These are phyloP conservation scores for Megastigmus dorsalis DNA, from an alignment of 2,888 invertebrate genomes.

Conservation along the genomic window DNA sequence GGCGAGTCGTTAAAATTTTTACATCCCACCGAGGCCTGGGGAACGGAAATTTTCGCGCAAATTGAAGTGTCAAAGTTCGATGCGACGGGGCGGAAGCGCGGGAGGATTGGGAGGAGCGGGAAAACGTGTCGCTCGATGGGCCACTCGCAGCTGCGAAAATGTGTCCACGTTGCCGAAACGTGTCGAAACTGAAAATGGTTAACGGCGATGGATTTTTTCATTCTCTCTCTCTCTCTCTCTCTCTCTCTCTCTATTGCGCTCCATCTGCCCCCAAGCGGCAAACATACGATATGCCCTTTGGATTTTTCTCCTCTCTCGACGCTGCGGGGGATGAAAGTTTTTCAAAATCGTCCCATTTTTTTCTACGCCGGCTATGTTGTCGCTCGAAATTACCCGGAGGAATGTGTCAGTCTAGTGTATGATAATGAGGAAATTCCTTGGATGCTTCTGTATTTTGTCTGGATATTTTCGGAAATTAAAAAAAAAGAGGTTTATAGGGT, in stretches of 20 bases:
- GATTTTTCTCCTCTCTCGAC: too few relatives aligned
- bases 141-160: not conserved
- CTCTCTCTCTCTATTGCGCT: too few relatives aligned
- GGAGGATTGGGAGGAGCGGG: too few relatives aligned
- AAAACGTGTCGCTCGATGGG: constrained; percentile 1
- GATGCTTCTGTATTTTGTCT: too few relatives aligned
- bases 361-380: not conserved
- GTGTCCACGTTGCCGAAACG: not conserved
- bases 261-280: too few relatives aligned
- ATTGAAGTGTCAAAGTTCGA: constrained; percentile 49
- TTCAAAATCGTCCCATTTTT: not conserved
- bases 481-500: too few relatives aligned
- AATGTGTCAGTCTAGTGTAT: too few relatives aligned
- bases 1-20: constrained; percentile 28
- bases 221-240: not conserved
- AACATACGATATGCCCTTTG: not conserved
- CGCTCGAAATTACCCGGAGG: not conserved
- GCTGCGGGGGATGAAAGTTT: too few relatives aligned
- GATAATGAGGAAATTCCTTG: too few relatives aligned
- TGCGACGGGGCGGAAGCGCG: not conserved
- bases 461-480: too few relatives aligned
- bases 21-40: not conserved
- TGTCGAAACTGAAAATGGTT: constrained; percentile 37
- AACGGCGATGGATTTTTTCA: not conserved
- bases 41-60: constrained; percentile 3